Conservation (phyloP, 1,140 invertebrate species). For the Drosophila athabasca region DNA sequence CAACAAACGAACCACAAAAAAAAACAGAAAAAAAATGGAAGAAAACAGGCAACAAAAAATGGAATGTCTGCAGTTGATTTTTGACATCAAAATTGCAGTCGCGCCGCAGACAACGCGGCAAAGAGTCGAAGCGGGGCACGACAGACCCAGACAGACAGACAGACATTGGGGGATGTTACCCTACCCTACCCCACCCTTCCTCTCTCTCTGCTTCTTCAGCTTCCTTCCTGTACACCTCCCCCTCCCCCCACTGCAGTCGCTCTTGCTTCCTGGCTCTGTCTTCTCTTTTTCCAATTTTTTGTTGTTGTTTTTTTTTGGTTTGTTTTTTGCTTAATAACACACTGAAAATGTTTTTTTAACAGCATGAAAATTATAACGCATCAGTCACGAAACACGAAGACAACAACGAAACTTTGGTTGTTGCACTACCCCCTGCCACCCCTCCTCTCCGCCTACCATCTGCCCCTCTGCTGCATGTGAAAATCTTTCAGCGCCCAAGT, state of each 20-base stretch:
- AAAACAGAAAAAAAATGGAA: constrained; percentile 1
- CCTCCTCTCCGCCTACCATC: neutral
- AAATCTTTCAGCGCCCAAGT: constrained; percentile 55
- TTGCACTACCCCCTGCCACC: neutral
- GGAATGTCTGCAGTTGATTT: constrained; percentile 72
- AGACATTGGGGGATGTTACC: constrained; percentile 38
- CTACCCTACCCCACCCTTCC: neutral
- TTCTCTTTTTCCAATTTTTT: constrained; percentile 12
- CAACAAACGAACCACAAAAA: constrained; percentile 26
- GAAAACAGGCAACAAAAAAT: constrained; percentile 17
- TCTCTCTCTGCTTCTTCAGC: constrained; percentile 15
- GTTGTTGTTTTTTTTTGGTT: constrained; percentile 2
- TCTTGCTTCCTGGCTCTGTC: neutral
- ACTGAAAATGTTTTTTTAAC: constrained; percentile 76
- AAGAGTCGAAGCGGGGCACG: constrained; percentile 50
- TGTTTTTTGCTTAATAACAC: constrained; percentile 53
- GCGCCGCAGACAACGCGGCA: constrained; percentile 46
- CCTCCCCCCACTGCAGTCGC: too few species aligned
- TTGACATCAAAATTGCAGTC: constrained; percentile 75
- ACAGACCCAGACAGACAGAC: constrained; percentile 1
- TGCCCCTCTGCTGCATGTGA: constrained; percentile 19
- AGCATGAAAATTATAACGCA: constrained; percentile 81
- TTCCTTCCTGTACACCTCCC: constrained; percentile 7
- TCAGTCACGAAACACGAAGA: constrained; percentile 74
- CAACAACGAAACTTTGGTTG: constrained; percentile 19